Evolutionary conservation across 2,113 vertebrate species (phyloP), one percentile per base, ranked within the genome.

Genomic region (Tenebrosternarchus preto): DNA sequence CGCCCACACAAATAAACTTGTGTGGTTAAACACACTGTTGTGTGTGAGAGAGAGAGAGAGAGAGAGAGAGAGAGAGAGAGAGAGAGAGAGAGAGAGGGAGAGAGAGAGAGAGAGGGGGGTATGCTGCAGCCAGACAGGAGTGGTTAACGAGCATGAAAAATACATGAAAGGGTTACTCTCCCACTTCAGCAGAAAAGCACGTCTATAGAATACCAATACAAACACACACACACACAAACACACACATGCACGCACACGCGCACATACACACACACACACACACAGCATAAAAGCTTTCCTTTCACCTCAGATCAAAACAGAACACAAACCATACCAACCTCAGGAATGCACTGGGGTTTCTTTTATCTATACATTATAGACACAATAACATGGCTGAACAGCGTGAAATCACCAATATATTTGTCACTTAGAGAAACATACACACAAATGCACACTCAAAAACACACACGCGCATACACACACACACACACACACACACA

Each of bases 121-220:
- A 83, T 85, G 80, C 67, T 85, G 76, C 70, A 87, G 76, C 66
- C 84, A 85, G 83, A 87, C 85, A 80, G 83, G 86, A 88, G 81
- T 80, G 78, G 82, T 87, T 92, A 89, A 91, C 74, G 27, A 89
- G 82, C 83, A 81, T 82, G 87, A 87, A 89, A 86, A 86, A 80
- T 29, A 90, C 88, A 92, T 92, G 89, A 92, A 91, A 92, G 89
- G 80, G 80, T 86, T 86, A 81, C 76, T 86, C 53, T 80, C 57
- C 76, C 63, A 57, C 67, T 80, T 60, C 22, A 77, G 79, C 73
- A 80, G 66, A 80, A 16, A 24, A 70, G 82, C 46, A 22, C 25
- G 59, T 15, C 73, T 50, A 53, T 59, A 59, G 82, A 87, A 88
- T 87, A 88, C 82, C 85, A 85, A 83, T 80, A 70, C 20, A 31